Evolutionary conservation across 2,113 vertebrate species (phyloP), one percentile per base, ranked within the genome.

Genomic region (Ploceus nigricollis): DNA sequence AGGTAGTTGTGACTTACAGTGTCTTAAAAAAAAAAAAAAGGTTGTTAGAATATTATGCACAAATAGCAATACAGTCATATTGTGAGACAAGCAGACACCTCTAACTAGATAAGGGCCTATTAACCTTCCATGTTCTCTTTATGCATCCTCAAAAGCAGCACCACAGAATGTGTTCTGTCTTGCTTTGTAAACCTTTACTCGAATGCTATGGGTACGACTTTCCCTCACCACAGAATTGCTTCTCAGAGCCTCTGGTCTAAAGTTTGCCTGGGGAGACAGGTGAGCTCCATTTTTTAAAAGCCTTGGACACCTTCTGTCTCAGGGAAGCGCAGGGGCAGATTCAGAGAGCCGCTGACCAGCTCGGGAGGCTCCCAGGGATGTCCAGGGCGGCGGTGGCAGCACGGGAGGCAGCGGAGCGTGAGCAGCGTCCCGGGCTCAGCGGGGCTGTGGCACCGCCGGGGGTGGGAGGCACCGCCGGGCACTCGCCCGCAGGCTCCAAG

Each of bases 301-400:
- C n/a, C 22, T 57, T 22, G 42, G 53, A 25, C 24, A 18, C 42
- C 8, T 33, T 27, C 54, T 82, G 56, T 13, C 25, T 54, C 48
- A 16, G 50, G 54, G 66, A 28, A 61, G 23, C 33, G 1, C 3
- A 11, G 50, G 17, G 21, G 4, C 0, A 0, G 28, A 35, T n/a
- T 40, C 23, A 19, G 40, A 2, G 6, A 51, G 71, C 9, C 0
- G 11, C 27, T 10, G n/a, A n/a, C 21, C 27, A 57, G 19, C 13
- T 27, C 25, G 61, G 33, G 27, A 51, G 40, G 19, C 27, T 58
- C 13, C 6, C 48, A 10, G n/a, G 9, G 50, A 11, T 13, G 31
- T 6, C 6, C 23, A 6, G 1, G 5, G 40, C 31, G 33, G 73
- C 39, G 56, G 19, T 58, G 73, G 25, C 9, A 69, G 71, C 50